phyloP scores from a whole-genome alignment of 2,888 invertebrate genomes.

The Habrosyne pyritoides region DNA sequence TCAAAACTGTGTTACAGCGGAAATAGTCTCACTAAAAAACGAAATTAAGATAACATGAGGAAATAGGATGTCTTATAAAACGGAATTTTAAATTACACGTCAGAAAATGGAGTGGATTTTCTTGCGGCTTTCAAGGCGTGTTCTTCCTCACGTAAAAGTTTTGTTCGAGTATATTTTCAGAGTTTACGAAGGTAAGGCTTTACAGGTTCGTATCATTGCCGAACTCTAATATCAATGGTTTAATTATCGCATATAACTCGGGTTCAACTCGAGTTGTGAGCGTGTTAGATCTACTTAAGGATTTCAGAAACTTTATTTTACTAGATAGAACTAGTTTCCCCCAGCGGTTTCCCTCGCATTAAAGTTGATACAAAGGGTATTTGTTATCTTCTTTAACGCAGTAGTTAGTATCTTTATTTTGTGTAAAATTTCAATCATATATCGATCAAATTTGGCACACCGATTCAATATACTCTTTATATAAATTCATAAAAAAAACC shows the following conservation, averaged over 20 bases:
- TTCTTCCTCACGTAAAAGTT: constrained; percentile 23
- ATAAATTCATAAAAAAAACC: too few species aligned
- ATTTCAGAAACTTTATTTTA: constrained; percentile 29
- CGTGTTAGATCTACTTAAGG: constrained; percentile 25
- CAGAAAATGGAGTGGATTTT: background rate
- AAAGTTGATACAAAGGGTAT: too few species aligned
- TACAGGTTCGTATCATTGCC: constrained; percentile 22
- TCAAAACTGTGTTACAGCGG: background rate
- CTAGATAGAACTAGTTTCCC: too few species aligned
- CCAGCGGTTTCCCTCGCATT: too few species aligned
- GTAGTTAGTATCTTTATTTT: too few species aligned
- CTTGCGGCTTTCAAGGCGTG: constrained; percentile 7
- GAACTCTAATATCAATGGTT: constrained; percentile 38
- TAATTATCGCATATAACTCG: constrained; percentile 37
- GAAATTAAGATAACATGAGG: background rate
- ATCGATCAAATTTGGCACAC: too few species aligned
- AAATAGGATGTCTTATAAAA: background rate
- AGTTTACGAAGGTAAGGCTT: background rate
- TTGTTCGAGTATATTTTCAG: constrained; percentile 20
- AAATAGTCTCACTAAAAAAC: background rate
- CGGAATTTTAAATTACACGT: background rate
- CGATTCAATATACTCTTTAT: too few species aligned
- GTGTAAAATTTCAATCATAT: too few species aligned
- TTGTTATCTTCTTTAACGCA: too few species aligned
- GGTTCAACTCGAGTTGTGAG: constrained; percentile 33